These are phyloP conservation scores for Hemibagrus wyckioides DNA, from an alignment of 2,113 vertebrate species.

Conservation along the genomic window DNA sequence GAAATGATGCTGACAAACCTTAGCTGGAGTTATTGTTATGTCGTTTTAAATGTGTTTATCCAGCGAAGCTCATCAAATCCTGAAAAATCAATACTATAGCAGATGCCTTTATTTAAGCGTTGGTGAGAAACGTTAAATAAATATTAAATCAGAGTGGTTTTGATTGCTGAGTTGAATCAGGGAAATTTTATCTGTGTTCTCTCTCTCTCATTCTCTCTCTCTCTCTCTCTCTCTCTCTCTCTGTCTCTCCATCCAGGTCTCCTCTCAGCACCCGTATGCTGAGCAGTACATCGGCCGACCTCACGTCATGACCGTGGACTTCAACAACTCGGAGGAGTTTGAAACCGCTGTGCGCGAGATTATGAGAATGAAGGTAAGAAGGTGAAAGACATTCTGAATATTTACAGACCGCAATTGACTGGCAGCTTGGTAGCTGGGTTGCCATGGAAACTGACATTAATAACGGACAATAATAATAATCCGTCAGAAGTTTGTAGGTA, in stretches of 20 bases:
- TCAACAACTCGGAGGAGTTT: slow-evolving; percentile 91
- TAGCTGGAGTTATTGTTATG: background rate
- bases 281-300: slow-evolving; percentile 92
- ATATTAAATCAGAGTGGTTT: background rate
- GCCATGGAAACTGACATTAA: background rate
- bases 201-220: background rate
- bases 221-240: background rate
- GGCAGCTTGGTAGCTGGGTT: background rate
- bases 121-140: too few relatives aligned
- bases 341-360: slow-evolving; percentile 87
- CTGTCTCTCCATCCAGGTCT: slow-evolving; percentile 75
- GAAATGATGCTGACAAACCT: background rate
- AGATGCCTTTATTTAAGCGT: background rate
- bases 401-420: background rate
- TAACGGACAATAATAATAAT: background rate
- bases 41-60: background rate
- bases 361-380: slow-evolving; percentile 75
- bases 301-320: slow-evolving; percentile 92
- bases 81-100: background rate
- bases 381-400: background rate
- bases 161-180: background rate
- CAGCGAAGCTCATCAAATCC: background rate
- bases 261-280: slow-evolving; percentile 93
- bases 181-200: background rate
- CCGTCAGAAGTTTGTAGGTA: background rate